Conservation (phyloP, 2,113 vertebrate species). For the Ochotona curzoniae region DNA sequence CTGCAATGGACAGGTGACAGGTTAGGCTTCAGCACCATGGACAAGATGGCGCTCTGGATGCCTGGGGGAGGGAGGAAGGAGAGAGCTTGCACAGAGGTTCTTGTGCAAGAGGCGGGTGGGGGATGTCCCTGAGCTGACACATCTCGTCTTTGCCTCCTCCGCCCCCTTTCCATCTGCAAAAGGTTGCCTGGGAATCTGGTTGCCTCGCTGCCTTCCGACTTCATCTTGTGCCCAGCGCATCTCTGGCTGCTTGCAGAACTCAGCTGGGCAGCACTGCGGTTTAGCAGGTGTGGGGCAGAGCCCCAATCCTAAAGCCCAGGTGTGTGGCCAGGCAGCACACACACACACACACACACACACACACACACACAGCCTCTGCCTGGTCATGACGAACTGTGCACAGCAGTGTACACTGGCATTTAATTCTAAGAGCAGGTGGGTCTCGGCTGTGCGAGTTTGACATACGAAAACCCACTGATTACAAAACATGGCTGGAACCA, state of each 20-base stretch:
- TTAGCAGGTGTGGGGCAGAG: neutral
- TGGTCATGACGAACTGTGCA: neutral
- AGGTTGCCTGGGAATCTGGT: constrained; percentile 31
- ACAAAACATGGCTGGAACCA: neutral
- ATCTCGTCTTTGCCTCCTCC: constrained; percentile 13
- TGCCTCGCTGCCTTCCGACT: neutral
- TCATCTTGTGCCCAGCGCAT: neutral
- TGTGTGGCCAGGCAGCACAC: neutral
- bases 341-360: too few relatives aligned
- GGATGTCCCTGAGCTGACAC: neutral
- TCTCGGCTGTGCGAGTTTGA: neutral
- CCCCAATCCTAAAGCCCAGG: neutral
- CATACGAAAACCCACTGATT: neutral
- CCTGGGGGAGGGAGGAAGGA: neutral
- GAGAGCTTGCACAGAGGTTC: neutral
- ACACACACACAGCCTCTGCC: neutral
- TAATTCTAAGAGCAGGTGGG: neutral
- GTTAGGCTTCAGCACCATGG: constrained; percentile 59
- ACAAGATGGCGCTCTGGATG: neutral
- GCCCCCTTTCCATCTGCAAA: neutral
- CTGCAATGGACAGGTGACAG: rapidly evolving
- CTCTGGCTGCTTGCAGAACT: neutral
- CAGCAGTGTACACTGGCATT: neutral
- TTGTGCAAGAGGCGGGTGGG: neutral
- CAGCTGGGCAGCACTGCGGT: neutral